A percentile compares a stretch with the other conserved stretches of the same genome.
Evolutionary conservation across 2,888 invertebrate genomes (phyloP).

Genomic region (Monochamus alternatus): DNA sequence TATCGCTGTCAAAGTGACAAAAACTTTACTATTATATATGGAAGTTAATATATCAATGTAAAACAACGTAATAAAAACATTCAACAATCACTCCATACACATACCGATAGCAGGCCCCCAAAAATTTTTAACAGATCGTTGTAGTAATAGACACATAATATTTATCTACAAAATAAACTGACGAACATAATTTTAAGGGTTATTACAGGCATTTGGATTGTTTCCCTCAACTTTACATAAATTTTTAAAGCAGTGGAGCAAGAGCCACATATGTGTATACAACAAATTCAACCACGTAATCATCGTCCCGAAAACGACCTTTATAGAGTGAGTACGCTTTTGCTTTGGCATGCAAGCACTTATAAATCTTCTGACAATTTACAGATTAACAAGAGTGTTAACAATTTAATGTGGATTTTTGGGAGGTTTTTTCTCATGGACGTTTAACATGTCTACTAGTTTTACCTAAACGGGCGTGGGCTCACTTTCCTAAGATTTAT

Average conservation of each 20-base stretch:
- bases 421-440: neutral
- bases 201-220: neutral
- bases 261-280: neutral
- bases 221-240: neutral
- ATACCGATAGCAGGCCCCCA: too few species aligned
- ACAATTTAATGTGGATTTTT: conserved; percentile 2
- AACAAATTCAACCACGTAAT: neutral
- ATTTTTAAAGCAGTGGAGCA: neutral
- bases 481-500: conserved; percentile 21
- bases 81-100: too few species aligned
- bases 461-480: conserved; percentile 10
- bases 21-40: too few species aligned
- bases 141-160: too few species aligned
- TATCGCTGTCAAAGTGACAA: too few species aligned
- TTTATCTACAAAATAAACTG: too few species aligned
- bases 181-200: neutral
- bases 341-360: neutral
- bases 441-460: conserved; percentile 3
- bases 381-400: conserved; percentile 9
- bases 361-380: neutral
- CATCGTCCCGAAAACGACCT: neutral
- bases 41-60: too few species aligned
- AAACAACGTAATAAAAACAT: too few species aligned
- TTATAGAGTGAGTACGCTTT: neutral
- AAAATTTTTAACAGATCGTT: too few species aligned